phyloP scores from a whole-genome alignment of 1,140 invertebrate genomes.

The Lepidurus packardi region DNA sequence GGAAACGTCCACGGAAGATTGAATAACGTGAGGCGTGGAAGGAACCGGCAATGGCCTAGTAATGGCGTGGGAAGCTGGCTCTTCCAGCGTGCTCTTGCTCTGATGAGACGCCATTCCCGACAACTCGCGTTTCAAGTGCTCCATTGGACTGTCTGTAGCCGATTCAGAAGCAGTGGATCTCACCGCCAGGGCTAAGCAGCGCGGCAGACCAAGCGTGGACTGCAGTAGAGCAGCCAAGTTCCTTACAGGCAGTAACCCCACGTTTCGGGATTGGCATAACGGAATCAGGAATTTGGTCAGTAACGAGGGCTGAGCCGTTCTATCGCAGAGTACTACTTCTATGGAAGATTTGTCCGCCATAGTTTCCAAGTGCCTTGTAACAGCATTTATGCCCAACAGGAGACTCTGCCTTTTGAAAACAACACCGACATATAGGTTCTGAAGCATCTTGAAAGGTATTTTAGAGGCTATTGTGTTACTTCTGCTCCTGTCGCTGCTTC shows the following conservation, averaged over 20 bases:
- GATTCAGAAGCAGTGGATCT: neutral
- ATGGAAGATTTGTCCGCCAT: neutral
- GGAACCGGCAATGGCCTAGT: neutral
- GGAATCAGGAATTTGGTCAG: constrained; percentile 27
- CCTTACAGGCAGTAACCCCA: neutral
- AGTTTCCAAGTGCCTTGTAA: constrained; percentile 9
- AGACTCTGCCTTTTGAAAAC: neutral
- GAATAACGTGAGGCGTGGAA: neutral
- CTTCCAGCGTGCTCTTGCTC: too few species aligned
- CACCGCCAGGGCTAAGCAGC: constrained; percentile 23
- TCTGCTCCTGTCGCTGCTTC: neutral
- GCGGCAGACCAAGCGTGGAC: neutral
- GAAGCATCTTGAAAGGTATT: neutral
- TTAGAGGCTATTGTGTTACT: neutral
- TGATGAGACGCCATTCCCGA: neutral
- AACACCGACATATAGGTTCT: neutral
- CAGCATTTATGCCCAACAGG: neutral
- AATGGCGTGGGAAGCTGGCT: constrained; percentile 1
- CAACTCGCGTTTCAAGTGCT: neutral
- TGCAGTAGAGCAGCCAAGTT: neutral
- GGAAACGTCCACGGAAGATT: neutral
- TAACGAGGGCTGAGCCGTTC: constrained; percentile 8
- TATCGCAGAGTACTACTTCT: constrained; percentile 5
- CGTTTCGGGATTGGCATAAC: neutral
- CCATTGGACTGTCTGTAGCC: neutral